Percentiles rank a stretch among this genome's conserved stretches.
These are phyloP conservation scores for Cercopithecus mona DNA, from an alignment of 2,113 vertebrate species.

Conservation along the genomic window DNA sequence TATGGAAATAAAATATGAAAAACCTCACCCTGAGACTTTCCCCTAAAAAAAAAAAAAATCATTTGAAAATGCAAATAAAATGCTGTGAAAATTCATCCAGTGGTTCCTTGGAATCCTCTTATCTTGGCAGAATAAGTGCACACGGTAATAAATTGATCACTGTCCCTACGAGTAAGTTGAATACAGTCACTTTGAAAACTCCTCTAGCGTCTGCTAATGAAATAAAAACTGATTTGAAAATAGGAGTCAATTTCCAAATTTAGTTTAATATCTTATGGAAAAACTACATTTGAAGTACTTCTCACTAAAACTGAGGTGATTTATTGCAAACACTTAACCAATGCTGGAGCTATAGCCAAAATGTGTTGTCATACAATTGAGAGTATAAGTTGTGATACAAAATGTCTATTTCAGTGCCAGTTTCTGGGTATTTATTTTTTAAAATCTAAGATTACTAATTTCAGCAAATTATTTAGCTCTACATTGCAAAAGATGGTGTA, in stretches of 20 bases:
- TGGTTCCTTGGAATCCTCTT: constrained; percentile 22
- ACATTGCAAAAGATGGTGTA: neutral
- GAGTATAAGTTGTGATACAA: neutral
- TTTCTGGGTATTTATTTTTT: neutral
- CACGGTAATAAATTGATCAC: constrained; percentile 34
- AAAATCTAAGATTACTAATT: neutral
- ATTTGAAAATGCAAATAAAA: constrained; percentile 1
- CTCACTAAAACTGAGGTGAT: neutral
- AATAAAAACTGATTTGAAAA: constrained; percentile 61
- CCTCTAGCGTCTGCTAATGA: neutral
- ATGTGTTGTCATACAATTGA: neutral
- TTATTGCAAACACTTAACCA: neutral
- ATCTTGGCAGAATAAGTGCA: neutral
- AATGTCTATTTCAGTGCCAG: neutral
- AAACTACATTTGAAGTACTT: constrained; percentile 25
- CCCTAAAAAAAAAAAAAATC: neutral
- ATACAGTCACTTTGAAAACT: constrained; percentile 27
- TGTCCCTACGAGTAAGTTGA: neutral
- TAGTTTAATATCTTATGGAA: constrained; percentile 48
- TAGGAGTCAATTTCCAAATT: constrained; percentile 42
- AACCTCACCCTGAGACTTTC: neutral
- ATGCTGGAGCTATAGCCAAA: neutral
- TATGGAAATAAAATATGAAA: constrained; percentile 44
- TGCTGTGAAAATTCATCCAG: neutral
- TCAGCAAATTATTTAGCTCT: neutral